Percentiles rank a stretch among this genome's conserved stretches.
Conservation (phyloP, 2,797 vertebrate species). For the Crenichthys baileyi region DNA sequence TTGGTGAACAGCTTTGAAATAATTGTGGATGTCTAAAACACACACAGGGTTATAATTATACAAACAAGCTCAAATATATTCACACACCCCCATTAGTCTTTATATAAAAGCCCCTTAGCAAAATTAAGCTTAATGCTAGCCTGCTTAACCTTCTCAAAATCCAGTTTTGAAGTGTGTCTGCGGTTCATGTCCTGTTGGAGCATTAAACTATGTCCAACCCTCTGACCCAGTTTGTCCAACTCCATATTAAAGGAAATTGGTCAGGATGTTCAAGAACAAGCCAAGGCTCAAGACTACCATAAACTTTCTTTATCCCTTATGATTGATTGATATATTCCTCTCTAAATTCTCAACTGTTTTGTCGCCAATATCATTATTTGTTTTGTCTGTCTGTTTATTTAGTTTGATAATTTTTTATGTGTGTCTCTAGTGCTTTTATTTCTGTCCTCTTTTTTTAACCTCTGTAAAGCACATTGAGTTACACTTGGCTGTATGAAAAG, state of each 20-base stretch:
- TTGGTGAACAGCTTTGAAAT: no score
- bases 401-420: neutral
- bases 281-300: no score
- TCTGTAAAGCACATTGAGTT: neutral
- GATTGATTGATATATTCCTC: neutral
- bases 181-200: neutral
- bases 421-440: neutral
- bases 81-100: no score
- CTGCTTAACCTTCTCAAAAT: neutral
- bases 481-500: neutral
- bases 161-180: neutral
- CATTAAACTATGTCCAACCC: neutral
- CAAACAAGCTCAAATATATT: neutral
- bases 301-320: no score
- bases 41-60: neutral
- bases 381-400: no score
- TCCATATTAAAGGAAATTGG: no score
- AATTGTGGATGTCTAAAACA: neutral
- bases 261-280: no score
- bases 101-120: neutral
- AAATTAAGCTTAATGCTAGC: neutral
- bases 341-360: neutral
- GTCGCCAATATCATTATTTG: no score
- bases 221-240: neutral
- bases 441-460: neutral